These are phyloP conservation scores for Scylla paramamosain DNA, from an alignment of 1,140 invertebrate genomes.

Conservation along the genomic window DNA sequence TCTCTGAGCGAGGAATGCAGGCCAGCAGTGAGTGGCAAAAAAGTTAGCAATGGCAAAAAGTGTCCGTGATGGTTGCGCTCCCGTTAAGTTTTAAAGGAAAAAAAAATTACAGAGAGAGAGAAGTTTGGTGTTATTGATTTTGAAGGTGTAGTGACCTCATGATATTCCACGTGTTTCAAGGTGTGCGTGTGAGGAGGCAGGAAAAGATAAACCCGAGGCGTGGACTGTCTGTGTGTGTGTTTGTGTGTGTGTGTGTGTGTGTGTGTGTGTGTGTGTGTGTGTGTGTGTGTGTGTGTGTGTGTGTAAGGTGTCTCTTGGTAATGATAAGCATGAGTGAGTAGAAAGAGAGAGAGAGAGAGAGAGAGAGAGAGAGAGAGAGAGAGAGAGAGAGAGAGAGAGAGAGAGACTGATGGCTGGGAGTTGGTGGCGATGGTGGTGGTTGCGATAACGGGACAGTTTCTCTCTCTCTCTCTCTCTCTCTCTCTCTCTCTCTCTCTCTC, in stretches of 20 bases:
- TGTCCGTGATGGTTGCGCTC: neutral
- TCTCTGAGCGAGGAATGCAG: no score
- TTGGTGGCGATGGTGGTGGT: neutral
- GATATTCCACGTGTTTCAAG: neutral
- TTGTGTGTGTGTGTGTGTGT: neutral
- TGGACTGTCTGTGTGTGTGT: neutral
- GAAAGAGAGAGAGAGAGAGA: neutral
- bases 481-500: no score
- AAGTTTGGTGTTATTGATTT: neutral
- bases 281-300: slow-evolving; percentile 3
- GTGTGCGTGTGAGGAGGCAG: no score
- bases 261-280: slow-evolving; percentile 40
- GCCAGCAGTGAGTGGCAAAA: no score
- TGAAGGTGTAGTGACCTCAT: neutral
- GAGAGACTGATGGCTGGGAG: neutral
- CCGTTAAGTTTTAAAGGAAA: neutral
- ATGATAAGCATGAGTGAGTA: neutral
- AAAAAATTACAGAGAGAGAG: neutral
- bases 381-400: neutral
- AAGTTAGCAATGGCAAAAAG: neutral
- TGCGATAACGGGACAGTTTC: neutral
- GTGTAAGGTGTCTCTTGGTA: neutral
- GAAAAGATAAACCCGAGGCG: no score
- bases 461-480: neutral
- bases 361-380: slow-evolving; percentile 23